A percentile compares a stretch with the other conserved stretches of the same genome.
These are phyloP conservation scores for Chondrilla cf. caribensis DNA, from an alignment of 37 sponge, comb jelly and placozoan genomes.

Conservation along the genomic window DNA sequence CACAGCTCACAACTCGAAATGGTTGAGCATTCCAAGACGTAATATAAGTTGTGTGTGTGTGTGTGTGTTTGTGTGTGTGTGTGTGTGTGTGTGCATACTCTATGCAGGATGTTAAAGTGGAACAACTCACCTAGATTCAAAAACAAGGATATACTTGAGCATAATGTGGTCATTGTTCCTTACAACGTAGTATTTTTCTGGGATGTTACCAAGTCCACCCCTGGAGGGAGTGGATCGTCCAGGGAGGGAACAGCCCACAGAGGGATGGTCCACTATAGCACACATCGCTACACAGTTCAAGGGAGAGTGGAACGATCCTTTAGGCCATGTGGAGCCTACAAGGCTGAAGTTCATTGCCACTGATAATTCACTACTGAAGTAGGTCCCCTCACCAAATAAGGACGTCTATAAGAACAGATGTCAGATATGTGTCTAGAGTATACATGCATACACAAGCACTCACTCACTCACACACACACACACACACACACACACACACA, in stretches of 20 bases:
- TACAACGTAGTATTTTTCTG: conserved; percentile 78
- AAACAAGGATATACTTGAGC: conserved; percentile 66
- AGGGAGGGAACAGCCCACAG: conserved; percentile 50
- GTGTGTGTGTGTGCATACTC: no score
- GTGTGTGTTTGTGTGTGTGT: no score
- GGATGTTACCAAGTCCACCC: conserved; percentile 43
- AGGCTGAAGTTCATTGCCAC: conserved; percentile 87
- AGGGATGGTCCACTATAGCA: conserved; percentile 74
- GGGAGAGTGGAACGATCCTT: conserved; percentile 39
- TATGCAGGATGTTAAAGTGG: not conserved
- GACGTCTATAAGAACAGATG: conserved; percentile 43
- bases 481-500: not conserved
- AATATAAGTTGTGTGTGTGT: no score
- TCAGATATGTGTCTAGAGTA: not conserved
- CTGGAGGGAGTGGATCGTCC: conserved; percentile 26
- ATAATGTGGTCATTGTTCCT: conserved; percentile 60
- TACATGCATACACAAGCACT: no score
- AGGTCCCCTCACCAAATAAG: conserved; percentile 86
- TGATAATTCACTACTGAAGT: conserved; percentile 70
- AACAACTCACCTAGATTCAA: conserved; percentile 23
- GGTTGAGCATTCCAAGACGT: no score
- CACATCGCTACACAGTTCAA: conserved; percentile 75
- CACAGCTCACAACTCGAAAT: no score
- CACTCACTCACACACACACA: not conserved
- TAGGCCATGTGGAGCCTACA: conserved; percentile 47